Evolutionary conservation across 2,888 invertebrate genomes (phyloP).

Genomic region (Carabus problematicus): DNA sequence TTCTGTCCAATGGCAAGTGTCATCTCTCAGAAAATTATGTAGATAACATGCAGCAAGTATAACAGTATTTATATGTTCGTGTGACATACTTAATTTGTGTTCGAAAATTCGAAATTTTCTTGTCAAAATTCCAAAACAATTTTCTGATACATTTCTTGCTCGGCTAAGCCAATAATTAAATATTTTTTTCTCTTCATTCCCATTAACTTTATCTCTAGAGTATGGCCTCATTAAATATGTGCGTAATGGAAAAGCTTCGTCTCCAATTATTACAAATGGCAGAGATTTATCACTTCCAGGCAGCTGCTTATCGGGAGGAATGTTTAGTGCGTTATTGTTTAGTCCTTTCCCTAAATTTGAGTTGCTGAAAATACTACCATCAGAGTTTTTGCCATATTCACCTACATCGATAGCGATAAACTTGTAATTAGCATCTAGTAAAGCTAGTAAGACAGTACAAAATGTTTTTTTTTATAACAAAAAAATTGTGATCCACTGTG

Average conservation of each 20-base stretch:
- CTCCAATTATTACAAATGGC: no score
- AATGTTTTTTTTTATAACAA: slow-evolving; percentile 47
- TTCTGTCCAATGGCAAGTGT: no score
- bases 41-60: no score
- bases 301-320: slow-evolving; percentile 41
- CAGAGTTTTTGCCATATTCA: slow-evolving; percentile 46
- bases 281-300: no score
- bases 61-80: no score
- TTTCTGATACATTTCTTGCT: slow-evolving; percentile 41
- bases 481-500: slow-evolving; percentile 46
- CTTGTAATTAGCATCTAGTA: slow-evolving; percentile 46
- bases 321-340: slow-evolving; percentile 33
- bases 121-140: no score
- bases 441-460: slow-evolving; percentile 46
- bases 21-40: slow-evolving; percentile 11
- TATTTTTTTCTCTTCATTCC: slow-evolving; percentile 35
- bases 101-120: no score
- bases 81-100: no score
- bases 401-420: slow-evolving; percentile 44
- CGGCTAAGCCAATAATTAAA: slow-evolving; percentile 11
- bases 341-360: slow-evolving; percentile 45
- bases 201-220: no score
- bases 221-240: no score
- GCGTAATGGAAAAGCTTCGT: no score
- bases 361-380: slow-evolving; percentile 45